Evolutionary conservation across 2,888 invertebrate genomes (phyloP).

Genomic region (Plagiodera versicolora): DNA sequence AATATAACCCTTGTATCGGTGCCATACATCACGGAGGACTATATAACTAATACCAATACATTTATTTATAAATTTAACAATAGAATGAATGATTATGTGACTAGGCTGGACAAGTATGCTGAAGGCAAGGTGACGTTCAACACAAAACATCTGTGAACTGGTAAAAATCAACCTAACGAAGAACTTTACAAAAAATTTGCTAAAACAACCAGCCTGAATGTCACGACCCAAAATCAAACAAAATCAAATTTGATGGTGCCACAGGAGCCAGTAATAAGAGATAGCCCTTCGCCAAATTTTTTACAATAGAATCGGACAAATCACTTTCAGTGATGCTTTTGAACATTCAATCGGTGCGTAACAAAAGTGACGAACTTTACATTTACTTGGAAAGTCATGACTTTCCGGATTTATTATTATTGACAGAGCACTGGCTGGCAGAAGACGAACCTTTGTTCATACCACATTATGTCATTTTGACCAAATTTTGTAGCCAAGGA

Average conservation of each 20-base stretch:
- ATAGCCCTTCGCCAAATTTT: background rate
- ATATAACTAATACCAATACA: background rate
- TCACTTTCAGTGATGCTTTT: background rate
- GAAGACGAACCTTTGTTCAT: background rate
- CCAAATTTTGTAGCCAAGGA: background rate
- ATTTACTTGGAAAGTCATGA: background rate
- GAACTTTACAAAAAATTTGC: background rate
- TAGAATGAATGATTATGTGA: conserved; percentile 5
- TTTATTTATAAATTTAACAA: conserved; percentile 1
- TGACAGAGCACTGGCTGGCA: background rate
- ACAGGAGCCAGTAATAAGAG: background rate
- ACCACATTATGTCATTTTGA: background rate
- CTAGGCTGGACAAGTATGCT: background rate
- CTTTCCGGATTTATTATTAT: background rate
- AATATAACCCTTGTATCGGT: conserved; percentile 3
- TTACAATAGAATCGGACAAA: background rate
- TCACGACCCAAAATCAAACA: background rate
- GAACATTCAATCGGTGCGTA: background rate
- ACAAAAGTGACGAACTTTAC: background rate
- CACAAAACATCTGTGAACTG: background rate
- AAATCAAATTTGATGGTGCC: background rate
- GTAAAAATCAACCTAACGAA: background rate
- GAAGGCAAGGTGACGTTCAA: background rate
- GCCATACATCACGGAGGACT: background rate
- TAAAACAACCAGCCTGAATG: background rate